Evolutionary conservation across 2,888 invertebrate genomes (phyloP).

Genomic region (Lordiphosa andalusiaca): DNA sequence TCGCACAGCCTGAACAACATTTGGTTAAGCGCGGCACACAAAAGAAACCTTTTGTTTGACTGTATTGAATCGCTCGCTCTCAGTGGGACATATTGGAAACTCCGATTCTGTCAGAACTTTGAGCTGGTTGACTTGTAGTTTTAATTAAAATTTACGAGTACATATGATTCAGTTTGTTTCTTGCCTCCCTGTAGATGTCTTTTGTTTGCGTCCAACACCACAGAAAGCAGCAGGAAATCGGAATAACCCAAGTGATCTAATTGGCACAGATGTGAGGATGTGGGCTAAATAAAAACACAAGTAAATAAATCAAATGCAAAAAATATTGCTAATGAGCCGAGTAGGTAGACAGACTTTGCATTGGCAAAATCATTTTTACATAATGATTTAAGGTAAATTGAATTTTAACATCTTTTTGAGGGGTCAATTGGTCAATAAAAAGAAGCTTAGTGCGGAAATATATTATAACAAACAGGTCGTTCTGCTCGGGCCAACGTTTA

Average conservation of each 20-base stretch:
- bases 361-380: not conserved
- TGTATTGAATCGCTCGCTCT: slow-evolving; percentile 23
- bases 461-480: too few species aligned
- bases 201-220: slow-evolving; percentile 41
- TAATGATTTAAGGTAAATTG: slow-evolving; percentile 5
- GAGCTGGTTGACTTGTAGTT: slow-evolving; percentile 48
- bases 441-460: too few species aligned
- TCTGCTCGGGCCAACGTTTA: too few species aligned
- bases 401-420: slow-evolving; percentile 13
- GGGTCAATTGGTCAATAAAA: slow-evolving; percentile 20
- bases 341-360: not conserved
- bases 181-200: slow-evolving; percentile 9
- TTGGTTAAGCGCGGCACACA: slow-evolving; percentile 43
- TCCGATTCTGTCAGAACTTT: slow-evolving; percentile 52
- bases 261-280: slow-evolving; percentile 61
- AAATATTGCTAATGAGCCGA: slow-evolving; percentile 15
- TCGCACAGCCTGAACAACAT: slow-evolving; percentile 24
- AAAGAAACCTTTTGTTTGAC: slow-evolving; percentile 59
- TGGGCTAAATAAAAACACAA: slow-evolving; percentile 39
- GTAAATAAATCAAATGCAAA: slow-evolving; percentile 38
- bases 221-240: slow-evolving; percentile 53
- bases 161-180: slow-evolving; percentile 39
- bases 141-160: slow-evolving; percentile 69
- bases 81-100: slow-evolving; percentile 62
- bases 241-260: slow-evolving; percentile 78